Conservation (phyloP, 2,797 vertebrate genomes). For the Halcyon badia region DNA sequence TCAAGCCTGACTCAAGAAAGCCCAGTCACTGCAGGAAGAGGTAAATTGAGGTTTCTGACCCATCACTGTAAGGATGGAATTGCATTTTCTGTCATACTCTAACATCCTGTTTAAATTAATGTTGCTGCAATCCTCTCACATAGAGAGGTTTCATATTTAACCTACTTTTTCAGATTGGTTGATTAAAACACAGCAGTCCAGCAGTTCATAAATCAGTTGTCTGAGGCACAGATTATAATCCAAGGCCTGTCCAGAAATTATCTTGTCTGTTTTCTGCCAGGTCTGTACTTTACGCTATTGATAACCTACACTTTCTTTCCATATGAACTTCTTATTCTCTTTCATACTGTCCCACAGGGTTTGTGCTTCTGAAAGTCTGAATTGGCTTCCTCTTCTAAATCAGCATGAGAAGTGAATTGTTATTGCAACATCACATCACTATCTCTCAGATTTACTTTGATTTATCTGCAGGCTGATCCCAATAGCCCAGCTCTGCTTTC, state of each 20-base stretch:
- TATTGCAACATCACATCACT: conserved; percentile 64
- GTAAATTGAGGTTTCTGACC: neutral
- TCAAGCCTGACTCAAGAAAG: neutral
- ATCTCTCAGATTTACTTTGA: conserved; percentile 59
- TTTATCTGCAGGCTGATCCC: conserved; percentile 57
- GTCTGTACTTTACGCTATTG: neutral
- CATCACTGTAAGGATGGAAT: neutral
- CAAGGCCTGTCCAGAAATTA: conserved; percentile 39
- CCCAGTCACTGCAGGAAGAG: neutral
- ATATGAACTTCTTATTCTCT: neutral
- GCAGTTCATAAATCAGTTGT: neutral
- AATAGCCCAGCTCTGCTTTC: conserved; percentile 28
- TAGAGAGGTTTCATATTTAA: neutral
- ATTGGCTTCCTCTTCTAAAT: conserved; percentile 57
- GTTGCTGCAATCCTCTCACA: neutral
- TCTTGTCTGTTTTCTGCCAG: neutral
- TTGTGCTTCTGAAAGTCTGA: conserved; percentile 37
- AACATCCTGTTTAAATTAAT: conserved; percentile 41
- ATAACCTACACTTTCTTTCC: conserved; percentile 39
- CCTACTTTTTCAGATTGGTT: conserved; percentile 7
- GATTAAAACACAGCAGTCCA: neutral
- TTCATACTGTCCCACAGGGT: conserved; percentile 30
- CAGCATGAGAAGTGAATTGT: conserved; percentile 67
- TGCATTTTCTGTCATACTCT: neutral
- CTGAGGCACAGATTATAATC: conserved; percentile 59